Percentiles rank a stretch among this genome's conserved stretches.
Evolutionary conservation across 2,888 invertebrate species (phyloP).

Genomic region (Lithophane semibrunnea): DNA sequence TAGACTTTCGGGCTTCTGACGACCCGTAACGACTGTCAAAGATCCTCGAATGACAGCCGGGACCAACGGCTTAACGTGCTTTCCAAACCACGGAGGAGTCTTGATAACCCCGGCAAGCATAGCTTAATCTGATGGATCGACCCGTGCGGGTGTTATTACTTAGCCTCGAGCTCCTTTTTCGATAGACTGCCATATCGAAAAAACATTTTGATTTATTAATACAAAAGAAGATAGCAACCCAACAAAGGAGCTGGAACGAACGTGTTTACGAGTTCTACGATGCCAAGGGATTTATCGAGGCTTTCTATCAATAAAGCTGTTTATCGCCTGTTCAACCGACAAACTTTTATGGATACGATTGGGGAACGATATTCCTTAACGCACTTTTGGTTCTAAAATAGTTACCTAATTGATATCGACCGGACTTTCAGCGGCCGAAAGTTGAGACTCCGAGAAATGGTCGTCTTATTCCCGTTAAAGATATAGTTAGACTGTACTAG

Average conservation of each 20-base stretch:
- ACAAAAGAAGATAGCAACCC: slow-evolving; percentile 30
- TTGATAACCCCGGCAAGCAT: too few relatives aligned
- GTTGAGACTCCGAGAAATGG: slow-evolving; percentile 28
- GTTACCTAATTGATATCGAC: slow-evolving; percentile 52
- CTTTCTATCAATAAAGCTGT: slow-evolving; percentile 57
- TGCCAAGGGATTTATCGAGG: slow-evolving; percentile 46
- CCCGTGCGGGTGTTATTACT: too few relatives aligned
- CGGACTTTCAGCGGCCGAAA: slow-evolving; percentile 28
- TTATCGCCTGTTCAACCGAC: slow-evolving; percentile 42
- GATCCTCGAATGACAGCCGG: too few relatives aligned
- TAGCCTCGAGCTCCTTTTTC: not conserved
- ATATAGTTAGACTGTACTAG: slow-evolving; percentile 6
- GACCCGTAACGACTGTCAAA: too few relatives aligned
- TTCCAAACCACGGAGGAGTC: too few relatives aligned
- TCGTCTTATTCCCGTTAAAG: not conserved
- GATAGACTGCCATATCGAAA: not conserved
- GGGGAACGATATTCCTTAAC: slow-evolving; percentile 32
- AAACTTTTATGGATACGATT: slow-evolving; percentile 53
- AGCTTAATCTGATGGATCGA: too few relatives aligned
- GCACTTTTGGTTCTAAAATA: slow-evolving; percentile 34
- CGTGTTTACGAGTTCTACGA: slow-evolving; percentile 53
- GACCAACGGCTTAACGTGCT: too few relatives aligned
- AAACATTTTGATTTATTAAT: slow-evolving; percentile 26
- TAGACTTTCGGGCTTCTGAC: too few relatives aligned
- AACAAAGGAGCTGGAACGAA: slow-evolving; percentile 44